Base-by-base conservation (phyloP, 2,113 vertebrate genomes). In the Lepus americanus region DNA sequence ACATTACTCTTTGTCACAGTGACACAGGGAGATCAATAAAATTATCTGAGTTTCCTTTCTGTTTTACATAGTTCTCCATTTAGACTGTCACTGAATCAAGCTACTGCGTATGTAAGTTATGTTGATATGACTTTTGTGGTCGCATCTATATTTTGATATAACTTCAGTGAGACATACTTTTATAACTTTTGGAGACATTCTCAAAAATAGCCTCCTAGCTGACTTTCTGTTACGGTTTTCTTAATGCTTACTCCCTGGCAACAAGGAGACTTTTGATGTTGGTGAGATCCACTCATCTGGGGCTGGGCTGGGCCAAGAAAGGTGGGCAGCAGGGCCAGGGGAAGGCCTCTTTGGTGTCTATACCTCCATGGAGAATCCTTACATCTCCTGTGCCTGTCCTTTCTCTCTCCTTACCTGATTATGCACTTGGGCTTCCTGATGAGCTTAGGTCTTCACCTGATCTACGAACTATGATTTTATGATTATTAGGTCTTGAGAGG, bases 11-110 rank as follows among this genome's bases (percentile, higher is more conserved):
- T 96, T 64, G 49, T 66, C 55, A 59, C 19, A 64, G 31, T 59
- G 70, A 89, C 39, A 72, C 1, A 25, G 4, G 11, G 53, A 49
- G n/a, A 49, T 72, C 11, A 4, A 16, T 53, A 39, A n/a, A 80
- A n/a, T 39, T 72, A 53, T 87, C 76, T 81, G 44, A 31, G 77
- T 61, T 89, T 80, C 55, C 55, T 77, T 73, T 88, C 55, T 92
- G 55, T 29, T 49, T 82, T 89, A n/a, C 11, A 1, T 39, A 36
- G 23, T 72, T 94, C 49, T n/a, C n/a, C 67, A 84, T 85, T 72
- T 51, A 72, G 49, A 29, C 27, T 63, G 10, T 94, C 59, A 80
- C 2, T 49, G 36, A 94, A 31, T 84, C 79, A 86, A 70, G 64
- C 49, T 74, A 59, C 27, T 53, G 29, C 19, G 2, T n/a, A 1